Conservation (phyloP, 2,113 vertebrate species). For the Clarias gariepinus region DNA sequence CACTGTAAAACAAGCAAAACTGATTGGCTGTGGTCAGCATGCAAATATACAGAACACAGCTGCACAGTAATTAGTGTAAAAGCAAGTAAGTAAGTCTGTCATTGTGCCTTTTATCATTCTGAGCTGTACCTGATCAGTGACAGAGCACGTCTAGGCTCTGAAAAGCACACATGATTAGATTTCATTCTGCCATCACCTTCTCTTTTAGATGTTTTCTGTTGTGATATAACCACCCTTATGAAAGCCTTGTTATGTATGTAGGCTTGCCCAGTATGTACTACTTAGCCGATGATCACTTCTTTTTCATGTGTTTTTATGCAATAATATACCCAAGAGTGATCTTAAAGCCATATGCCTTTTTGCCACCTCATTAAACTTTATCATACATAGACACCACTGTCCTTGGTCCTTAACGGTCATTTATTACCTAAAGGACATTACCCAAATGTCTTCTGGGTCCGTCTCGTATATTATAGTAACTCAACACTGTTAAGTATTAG, state of each 20-base stretch:
- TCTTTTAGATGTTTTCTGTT: neutral
- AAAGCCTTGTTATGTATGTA: neutral
- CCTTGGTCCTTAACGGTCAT: conserved; percentile 3
- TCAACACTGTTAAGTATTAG: conserved; percentile 1
- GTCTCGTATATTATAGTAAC: neutral
- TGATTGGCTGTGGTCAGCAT: conserved; percentile 18
- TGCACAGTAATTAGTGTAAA: conserved; percentile 26
- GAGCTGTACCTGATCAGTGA: conserved; percentile 26
- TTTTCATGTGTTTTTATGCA: conserved; percentile 5
- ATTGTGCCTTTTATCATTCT: conserved; percentile 27
- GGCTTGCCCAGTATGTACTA: neutral
- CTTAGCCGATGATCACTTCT: neutral
- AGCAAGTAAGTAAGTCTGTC: conserved; percentile 15
- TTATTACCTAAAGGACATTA: conserved; percentile 20
- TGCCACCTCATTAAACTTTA: neutral
- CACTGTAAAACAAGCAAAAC: conserved; percentile 1
- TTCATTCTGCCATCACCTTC: neutral
- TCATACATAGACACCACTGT: neutral
- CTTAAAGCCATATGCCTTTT: neutral
- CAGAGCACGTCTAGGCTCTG: conserved; percentile 11
- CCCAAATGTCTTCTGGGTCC: conserved; percentile 10
- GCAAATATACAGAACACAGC: conserved; percentile 34
- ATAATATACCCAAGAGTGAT: neutral
- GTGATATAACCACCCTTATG: neutral
- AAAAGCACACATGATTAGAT: neutral